Conservation (phyloP, 2,888 invertebrate species). For the Coenonympha arcania region DNA sequence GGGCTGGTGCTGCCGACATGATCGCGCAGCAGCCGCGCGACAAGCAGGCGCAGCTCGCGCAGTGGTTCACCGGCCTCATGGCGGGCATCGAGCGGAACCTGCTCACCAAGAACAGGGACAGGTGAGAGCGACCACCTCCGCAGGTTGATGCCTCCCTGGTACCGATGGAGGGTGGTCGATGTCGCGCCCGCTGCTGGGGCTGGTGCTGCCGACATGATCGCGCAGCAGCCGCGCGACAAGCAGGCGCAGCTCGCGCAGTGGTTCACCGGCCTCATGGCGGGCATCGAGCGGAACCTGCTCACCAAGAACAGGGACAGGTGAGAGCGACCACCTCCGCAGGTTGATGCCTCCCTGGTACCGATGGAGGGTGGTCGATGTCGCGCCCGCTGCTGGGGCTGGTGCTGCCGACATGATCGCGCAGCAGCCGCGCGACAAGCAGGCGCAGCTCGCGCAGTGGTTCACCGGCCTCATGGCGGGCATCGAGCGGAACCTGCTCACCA, state of each 20-base stretch:
- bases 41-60: not conserved
- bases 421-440: conserved; percentile 92
- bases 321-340: not conserved
- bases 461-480: conserved; percentile 96
- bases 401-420: conserved; percentile 88
- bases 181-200: too few species aligned
- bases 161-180: not conserved
- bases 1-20: too few species aligned
- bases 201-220: too few species aligned
- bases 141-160: not conserved
- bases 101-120: too few species aligned
- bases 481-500: conserved; percentile 94
- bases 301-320: not conserved
- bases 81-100: not conserved
- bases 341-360: not conserved
- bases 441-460: conserved; percentile 94
- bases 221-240: not conserved
- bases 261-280: not conserved
- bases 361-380: conserved; percentile 93
- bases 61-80: not conserved
- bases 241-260: not conserved
- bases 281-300: too few species aligned
- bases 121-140: not conserved
- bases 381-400: conserved; percentile 96
- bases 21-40: not conserved